Evolutionary conservation across 1,140 invertebrate species (phyloP).

Genomic region (Aphelenchoides besseyi): DNA sequence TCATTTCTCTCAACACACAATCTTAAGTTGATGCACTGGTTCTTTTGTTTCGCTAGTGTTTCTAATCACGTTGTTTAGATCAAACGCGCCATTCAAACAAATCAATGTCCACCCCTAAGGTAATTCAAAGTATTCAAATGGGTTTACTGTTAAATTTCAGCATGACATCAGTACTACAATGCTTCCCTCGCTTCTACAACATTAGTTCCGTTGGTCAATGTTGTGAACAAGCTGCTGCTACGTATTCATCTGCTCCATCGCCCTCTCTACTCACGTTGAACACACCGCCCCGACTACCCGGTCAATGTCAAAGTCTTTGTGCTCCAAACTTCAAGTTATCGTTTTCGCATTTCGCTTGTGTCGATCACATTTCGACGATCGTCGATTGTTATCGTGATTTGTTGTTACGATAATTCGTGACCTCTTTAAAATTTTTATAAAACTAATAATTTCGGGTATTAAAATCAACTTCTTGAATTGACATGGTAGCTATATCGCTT

Average conservation of each 20-base stretch:
- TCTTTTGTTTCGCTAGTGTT: no score
- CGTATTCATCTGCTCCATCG: background rate
- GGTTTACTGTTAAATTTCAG: background rate
- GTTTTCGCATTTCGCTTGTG: slow-evolving; percentile 40
- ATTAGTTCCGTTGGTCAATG: slow-evolving; percentile 30
- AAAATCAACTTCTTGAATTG: no score
- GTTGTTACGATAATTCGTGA: slow-evolving; percentile 11
- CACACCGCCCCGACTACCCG: slow-evolving; percentile 15
- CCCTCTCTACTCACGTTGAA: background rate
- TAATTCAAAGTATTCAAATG: background rate
- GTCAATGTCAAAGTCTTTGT: slow-evolving; percentile 30
- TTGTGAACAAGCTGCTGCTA: slow-evolving; percentile 22
- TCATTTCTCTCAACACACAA: background rate
- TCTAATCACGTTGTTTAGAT: no score
- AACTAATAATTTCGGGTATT: slow-evolving; percentile 1
- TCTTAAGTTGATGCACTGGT: no score
- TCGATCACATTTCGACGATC: slow-evolving; percentile 44
- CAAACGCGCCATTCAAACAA: slow-evolving; percentile 30
- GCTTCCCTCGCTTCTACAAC: slow-evolving; percentile 46
- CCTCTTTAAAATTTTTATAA: background rate
- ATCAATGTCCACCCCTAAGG: slow-evolving; percentile 27
- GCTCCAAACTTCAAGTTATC: slow-evolving; percentile 41
- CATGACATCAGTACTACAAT: slow-evolving; percentile 40
- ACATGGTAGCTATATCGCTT: slow-evolving; percentile 11
- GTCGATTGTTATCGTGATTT: slow-evolving; percentile 44